Base-by-base conservation (phyloP, 2,888 invertebrate genomes). In the Stenchaetothrips biformis region DNA sequence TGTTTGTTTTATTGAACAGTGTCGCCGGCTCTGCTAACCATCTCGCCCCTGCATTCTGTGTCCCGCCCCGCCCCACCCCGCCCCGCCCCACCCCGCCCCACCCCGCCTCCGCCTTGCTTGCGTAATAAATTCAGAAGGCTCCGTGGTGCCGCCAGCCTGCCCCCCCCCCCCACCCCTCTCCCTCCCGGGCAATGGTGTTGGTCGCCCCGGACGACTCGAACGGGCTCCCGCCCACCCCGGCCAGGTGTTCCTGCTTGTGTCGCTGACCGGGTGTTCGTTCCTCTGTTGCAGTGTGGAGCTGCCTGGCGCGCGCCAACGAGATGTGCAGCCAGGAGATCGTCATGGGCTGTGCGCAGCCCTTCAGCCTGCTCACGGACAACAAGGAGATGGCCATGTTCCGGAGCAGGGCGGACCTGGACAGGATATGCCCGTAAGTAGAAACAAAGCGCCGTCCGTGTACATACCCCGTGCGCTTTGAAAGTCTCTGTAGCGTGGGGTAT, bases 341-440 rank as follows among this genome's bases (percentile, higher is more conserved):
- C 3, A 74, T 74, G 25, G 67, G 67, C 25, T 74, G 67, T 8
- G 21, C 67, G 67, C 67, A 74, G 67, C 67, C 67, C 21, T 74
- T 74, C 67, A 74, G 67, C 67, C 67, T 74, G 25, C 67, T 74
- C 67, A 74, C 67, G 21, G 67, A 74, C 25, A 74, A 74, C 67
- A 74, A 74, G 67, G 67, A 74, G 67, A 74, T 74, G 67, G 67
- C 67, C 25, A 74, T 74, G 67, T 74, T 74, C 67, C 67, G 67
- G 25, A 74, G 67, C 67, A 2, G 67, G 25, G 67, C 67, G 21
- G 67, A 74, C 67, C 67, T 74, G 25, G 67, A 74, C 25, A 2
- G 67, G 25, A 74, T 74, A 74, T 74, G 67, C 67, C 67, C 67
- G 67, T 74, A 21, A 74, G 67, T 74, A 11, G 16, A 53, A 53